A percentile compares a stretch with the other conserved stretches of the same genome.
Conservation (phyloP, 2,888 invertebrate species). For the Platycnemis pennipes region DNA sequence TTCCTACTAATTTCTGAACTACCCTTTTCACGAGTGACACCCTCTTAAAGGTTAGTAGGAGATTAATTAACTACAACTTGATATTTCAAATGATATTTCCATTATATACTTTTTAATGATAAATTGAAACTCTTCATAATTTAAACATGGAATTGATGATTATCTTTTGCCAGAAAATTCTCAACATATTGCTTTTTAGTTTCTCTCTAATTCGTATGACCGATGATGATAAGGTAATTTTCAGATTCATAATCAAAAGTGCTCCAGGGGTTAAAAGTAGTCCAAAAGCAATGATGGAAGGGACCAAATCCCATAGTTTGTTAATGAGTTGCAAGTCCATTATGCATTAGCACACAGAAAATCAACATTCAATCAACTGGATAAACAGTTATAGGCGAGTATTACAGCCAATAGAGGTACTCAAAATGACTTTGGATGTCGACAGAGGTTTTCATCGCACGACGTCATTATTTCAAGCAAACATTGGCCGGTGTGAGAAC, state of each 20-base stretch:
- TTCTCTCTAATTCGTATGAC: too few species aligned
- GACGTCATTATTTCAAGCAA: neutral
- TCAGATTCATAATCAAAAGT: neutral
- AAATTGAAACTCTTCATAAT: too few species aligned
- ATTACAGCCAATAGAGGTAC: neutral
- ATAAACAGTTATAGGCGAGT: neutral
- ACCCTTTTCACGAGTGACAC: too few species aligned
- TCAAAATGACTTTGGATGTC: slow-evolving; percentile 8
- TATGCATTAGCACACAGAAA: neutral
- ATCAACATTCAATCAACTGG: neutral
- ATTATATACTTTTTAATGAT: too few species aligned
- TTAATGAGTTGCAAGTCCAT: neutral
- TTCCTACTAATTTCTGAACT: too few species aligned
- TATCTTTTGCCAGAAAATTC: too few species aligned
- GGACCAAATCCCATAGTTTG: neutral
- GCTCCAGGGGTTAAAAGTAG: neutral
- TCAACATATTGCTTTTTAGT: too few species aligned
- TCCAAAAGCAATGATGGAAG: neutral
- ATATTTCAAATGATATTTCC: too few species aligned
- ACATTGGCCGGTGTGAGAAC: neutral
- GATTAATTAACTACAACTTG: too few species aligned
- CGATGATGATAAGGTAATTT: neutral
- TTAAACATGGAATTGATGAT: too few species aligned
- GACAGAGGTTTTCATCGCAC: neutral
- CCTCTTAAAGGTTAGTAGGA: too few species aligned